Base-by-base conservation (phyloP, 2,113 vertebrate species). In the Calyptomena viridis region DNA sequence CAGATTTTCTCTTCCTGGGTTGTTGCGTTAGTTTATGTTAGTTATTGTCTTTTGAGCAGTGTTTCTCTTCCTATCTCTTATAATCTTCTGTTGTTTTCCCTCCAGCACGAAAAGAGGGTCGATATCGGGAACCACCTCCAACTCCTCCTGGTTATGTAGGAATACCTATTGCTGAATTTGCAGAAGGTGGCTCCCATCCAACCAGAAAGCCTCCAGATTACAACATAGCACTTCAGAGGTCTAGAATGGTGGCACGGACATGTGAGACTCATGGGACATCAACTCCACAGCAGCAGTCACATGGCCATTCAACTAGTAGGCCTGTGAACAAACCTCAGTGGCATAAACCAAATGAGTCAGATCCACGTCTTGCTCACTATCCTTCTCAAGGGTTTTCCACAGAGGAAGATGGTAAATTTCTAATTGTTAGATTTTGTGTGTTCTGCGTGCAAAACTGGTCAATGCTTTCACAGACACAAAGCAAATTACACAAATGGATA, bases 91-190 rank as follows among this genome's bases (percentile, higher is more conserved):
- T 91, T 94, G n/a, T 93, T 91, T 96, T 92, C 66, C 59, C 85
- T 72, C 15, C 94, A 99, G 99, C 98, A 16, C 98, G 99, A 42
- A 99, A 99, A 98, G 99, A 99, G 50, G 98, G 99, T 66, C 98
- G 99, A 20, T 99, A 99, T 67, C 98, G 99, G 8, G 99, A 99
- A 73, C 99, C 99, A 8, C 99, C 99, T 23, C 99, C 99, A 12
- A 99, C 99, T 27, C 99, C 99, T 17, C 99, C 99, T 0, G 99
- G 99, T 95, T 99, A 99, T 95, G 98, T 99, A 8, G 99, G 99
- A 69, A 98, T 99, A 95, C 99, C 98, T 84, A 99, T 99, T 96
- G 97, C 99, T 1, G 99, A 99, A 96, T 99, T 99, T 55, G 96
- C 98, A 1, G 99, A 99, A 76, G 98, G 98, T 24, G 98, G 98